Percentiles rank a stretch among this genome's conserved stretches.
These are phyloP conservation scores for Steinernema scapterisci DNA, from an alignment of 2,888 invertebrate genomes.

Conservation along the genomic window DNA sequence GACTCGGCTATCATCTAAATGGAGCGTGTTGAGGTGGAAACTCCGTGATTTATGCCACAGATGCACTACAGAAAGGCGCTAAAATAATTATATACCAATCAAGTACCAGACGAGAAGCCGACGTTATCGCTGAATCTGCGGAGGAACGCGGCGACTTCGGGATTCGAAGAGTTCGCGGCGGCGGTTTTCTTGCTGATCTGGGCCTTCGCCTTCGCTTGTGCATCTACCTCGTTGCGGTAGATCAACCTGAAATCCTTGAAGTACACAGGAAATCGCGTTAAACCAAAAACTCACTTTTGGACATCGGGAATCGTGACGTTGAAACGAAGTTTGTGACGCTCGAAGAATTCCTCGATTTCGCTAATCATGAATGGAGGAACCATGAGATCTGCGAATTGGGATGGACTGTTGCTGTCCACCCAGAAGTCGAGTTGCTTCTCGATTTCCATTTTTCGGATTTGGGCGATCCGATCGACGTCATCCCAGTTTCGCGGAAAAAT, in stretches of 20 bases:
- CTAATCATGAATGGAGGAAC: conserved; percentile 43
- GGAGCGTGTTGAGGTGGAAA: neutral
- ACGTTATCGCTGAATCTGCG: conserved; percentile 50
- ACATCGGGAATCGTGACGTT: conserved; percentile 59
- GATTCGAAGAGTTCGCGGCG: neutral
- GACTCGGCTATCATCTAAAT: conserved; percentile 34
- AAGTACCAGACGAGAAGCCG: conserved; percentile 38
- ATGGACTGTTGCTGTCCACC: conserved; percentile 52
- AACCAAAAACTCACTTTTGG: conserved; percentile 41
- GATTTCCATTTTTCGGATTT: conserved; percentile 10
- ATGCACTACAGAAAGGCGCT: neutral
- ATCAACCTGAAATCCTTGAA: conserved; percentile 32
- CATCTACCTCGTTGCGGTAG: conserved; percentile 32
- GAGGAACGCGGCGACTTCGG: conserved; percentile 37
- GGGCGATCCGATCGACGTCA: conserved; percentile 34
- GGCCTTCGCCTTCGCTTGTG: neutral
- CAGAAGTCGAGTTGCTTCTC: conserved; percentile 60
- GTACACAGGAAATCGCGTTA: conserved; percentile 12
- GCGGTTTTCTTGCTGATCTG: conserved; percentile 27
- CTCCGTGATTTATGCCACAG: neutral
- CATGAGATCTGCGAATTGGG: conserved; percentile 54
- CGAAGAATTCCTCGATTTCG: conserved; percentile 38
- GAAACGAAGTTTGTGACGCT: conserved; percentile 44
- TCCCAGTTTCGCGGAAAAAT: conserved; percentile 40
- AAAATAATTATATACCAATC: conserved; percentile 34